Evolutionary conservation across 2,797 vertebrate genomes (phyloP).

Genomic region (Danio aesculapii): DNA sequence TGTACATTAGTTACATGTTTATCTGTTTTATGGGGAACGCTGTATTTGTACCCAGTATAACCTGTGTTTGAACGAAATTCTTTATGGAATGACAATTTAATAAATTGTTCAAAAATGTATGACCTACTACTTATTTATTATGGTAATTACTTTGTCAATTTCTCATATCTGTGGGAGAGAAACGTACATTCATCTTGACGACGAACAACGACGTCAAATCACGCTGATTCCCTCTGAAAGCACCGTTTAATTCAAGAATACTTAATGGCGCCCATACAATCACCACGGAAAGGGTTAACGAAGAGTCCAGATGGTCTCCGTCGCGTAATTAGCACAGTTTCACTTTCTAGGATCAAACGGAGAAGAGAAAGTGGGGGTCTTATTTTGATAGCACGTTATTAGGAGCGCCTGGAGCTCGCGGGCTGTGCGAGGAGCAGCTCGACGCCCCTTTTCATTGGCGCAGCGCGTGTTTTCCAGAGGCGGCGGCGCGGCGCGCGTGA

Average conservation of each 20-base stretch:
- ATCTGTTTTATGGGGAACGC: background rate
- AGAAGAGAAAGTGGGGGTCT: slow-evolving; percentile 56
- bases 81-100: background rate
- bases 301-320: slow-evolving; percentile 67
- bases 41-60: background rate
- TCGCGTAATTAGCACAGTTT: slow-evolving; percentile 71
- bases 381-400: slow-evolving; percentile 63
- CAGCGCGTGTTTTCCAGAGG: slow-evolving; percentile 57
- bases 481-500: slow-evolving; percentile 72
- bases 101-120: slow-evolving; percentile 8
- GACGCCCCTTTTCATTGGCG: slow-evolving; percentile 57
- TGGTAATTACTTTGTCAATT: background rate
- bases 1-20: background rate
- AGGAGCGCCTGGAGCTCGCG: slow-evolving; percentile 45
- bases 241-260: slow-evolving; percentile 57
- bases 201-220: slow-evolving; percentile 45
- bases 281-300: slow-evolving; percentile 64
- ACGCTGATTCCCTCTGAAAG: slow-evolving; percentile 54
- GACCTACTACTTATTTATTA: no score
- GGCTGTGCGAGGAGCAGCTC: slow-evolving; percentile 61
- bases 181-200: background rate
- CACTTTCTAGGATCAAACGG: slow-evolving; percentile 69
- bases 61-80: background rate
- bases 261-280: slow-evolving; percentile 63
- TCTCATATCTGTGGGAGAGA: background rate